Conservation (phyloP, 1,140 invertebrate genomes). For the Lasaia peninsularis region DNA sequence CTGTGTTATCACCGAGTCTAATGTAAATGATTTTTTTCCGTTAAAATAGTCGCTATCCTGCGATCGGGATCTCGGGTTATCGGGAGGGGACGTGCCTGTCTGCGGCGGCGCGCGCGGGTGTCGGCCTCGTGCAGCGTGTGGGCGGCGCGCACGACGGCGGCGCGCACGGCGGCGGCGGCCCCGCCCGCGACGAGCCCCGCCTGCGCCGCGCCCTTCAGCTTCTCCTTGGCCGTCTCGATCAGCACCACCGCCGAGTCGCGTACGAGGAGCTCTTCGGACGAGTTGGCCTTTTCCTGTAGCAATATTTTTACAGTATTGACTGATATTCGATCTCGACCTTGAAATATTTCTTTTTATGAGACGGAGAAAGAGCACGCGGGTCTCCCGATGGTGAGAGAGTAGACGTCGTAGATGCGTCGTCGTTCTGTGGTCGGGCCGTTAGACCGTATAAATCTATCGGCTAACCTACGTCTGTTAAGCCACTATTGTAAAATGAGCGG, state of each 20-base stretch:
- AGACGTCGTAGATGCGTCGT: no score
- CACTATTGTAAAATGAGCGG: no score
- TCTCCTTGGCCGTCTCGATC: conserved; percentile 90
- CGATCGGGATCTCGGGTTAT: not conserved
- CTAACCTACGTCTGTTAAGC: no score
- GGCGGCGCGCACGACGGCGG: conserved; percentile 81
- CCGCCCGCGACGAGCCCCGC: conserved; percentile 84
- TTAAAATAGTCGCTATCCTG: no score
- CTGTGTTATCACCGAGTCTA: no score
- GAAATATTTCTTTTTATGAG: no score
- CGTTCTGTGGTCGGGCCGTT: no score
- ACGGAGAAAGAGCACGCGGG: no score
- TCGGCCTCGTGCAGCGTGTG: conserved; percentile 81
- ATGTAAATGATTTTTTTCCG: no score
- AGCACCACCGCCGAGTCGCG: conserved; percentile 85
- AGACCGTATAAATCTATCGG: no score
- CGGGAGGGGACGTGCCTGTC: conserved; percentile 7
- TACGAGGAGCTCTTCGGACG: conserved; percentile 84
- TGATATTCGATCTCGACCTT: not conserved
- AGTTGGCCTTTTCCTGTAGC: conserved; percentile 79
- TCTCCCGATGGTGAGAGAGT: no score
- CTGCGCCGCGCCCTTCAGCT: conserved; percentile 87
- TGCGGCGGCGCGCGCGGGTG: conserved; percentile 31
- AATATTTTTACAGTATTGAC: not conserved
- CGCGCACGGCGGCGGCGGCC: conserved; percentile 79